Evolutionary conservation across 1,140 invertebrate species (phyloP).

Genomic region (Eubasilissa regina): DNA sequence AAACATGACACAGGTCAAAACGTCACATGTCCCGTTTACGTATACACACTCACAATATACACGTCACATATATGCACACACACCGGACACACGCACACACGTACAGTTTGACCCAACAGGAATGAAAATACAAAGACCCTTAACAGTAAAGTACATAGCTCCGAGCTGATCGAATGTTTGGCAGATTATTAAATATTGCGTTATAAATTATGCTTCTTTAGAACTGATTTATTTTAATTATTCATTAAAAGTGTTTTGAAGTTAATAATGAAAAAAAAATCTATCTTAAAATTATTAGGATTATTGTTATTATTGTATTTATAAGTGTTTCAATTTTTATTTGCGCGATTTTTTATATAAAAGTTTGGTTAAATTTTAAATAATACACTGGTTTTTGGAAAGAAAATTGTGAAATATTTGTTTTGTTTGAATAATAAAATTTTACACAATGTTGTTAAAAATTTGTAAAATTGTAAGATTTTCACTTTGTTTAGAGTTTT

Average conservation of each 20-base stretch:
- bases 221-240: background rate
- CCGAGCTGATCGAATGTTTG: slow-evolving; percentile 45
- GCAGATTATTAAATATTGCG: background rate
- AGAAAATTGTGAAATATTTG: too few relatives aligned
- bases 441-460: too few relatives aligned
- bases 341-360: background rate
- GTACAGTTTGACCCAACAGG: background rate
- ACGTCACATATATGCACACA: background rate
- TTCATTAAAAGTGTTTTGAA: background rate
- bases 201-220: background rate
- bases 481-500: too few relatives aligned
- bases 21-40: slow-evolving; percentile 23
- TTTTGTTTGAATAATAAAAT: too few relatives aligned
- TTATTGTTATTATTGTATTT: background rate
- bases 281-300: background rate
- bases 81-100: slow-evolving; percentile 21
- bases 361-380: background rate
- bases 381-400: too few relatives aligned
- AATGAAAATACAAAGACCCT: slow-evolving; percentile 25
- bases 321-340: background rate
- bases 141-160: slow-evolving; percentile 41
- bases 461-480: too few relatives aligned
- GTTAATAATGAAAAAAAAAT: background rate
- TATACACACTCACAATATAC: slow-evolving; percentile 22
- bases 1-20: slow-evolving; percentile 2